Base-by-base conservation (phyloP, 2,888 invertebrate species). In the Mystacides longicornis region DNA sequence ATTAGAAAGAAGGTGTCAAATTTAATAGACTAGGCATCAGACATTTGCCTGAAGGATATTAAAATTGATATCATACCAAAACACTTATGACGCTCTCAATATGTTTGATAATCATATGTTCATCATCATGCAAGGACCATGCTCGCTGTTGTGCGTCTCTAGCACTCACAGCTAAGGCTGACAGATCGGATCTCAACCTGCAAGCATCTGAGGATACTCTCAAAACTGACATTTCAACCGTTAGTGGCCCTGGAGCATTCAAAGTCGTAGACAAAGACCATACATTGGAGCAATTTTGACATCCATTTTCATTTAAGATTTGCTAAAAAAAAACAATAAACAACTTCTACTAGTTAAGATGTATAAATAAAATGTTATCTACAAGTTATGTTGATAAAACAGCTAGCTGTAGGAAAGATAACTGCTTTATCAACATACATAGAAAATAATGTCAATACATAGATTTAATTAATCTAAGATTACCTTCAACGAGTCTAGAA, bases 111-210 rank as follows among this genome's bases (percentile, higher is more conserved):
- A 96, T 95, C 63, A 89, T 87, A 57, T 83, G 82, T 63, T 95
- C 94, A 69, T 96, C 96, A 68, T 96, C 95, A 68, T 95, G 91
- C 23, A 96, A 75, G 69, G 93, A 91, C 96, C 96, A 96, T 63
- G 92, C 93, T 56, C 96, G 78, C 67, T 97, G 96, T 67, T 97
- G 95, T 0, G 93, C 90, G 69, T 96, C 96, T 67, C 95, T 93
- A 63, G 94, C 94, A 62, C 93, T 93, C 59, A 86, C 87, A 2
- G 89, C 89, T 62, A 96, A 72, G 60, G 93, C 87, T 61, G 84
- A 83, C 63, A 95, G 86, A 31, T 95, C 87, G 47, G 87, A 83
- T 70, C 87, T 85, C 69, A 96, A 80, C 21, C 89, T 79, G 63
- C 86, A 81, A 0, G 92, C 88, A 69, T 95, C 94, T 2, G 91